Percentiles rank a stretch among this genome's conserved stretches.
Evolutionary conservation across 2,888 invertebrate genomes (phyloP).

Genomic region (Drosophila kanekoi): DNA sequence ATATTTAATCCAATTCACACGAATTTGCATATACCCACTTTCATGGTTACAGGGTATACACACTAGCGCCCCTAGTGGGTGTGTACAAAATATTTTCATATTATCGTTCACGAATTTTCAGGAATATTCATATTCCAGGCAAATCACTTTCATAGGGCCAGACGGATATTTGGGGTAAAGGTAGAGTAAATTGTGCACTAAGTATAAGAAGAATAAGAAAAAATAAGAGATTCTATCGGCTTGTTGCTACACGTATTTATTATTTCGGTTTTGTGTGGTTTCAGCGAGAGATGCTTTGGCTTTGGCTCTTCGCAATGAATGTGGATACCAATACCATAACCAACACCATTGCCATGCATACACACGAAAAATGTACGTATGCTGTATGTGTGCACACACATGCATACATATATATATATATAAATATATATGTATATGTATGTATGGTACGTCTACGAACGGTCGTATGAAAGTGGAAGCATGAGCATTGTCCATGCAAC

Average conservation of each 20-base stretch:
- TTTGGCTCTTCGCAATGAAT: constrained; percentile 11
- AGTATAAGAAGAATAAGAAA: constrained; percentile 26
- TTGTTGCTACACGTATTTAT: constrained; percentile 34
- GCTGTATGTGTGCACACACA: constrained; percentile 3
- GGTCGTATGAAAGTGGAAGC: constrained; percentile 7
- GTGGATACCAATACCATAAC: constrained; percentile 14
- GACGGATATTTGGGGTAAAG: too few relatives aligned
- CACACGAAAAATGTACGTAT: constrained; percentile 29
- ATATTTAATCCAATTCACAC: too few relatives aligned
- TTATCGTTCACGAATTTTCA: too few relatives aligned
- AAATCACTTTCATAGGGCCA: neutral
- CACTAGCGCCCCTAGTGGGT: neutral
- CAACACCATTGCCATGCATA: constrained; percentile 32
- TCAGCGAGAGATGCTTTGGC: constrained; percentile 18
- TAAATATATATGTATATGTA: constrained; percentile 11
- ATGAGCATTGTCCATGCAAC: constrained; percentile 20
- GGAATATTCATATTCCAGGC: neutral
- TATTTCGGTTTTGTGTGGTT: constrained; percentile 28
- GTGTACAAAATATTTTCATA: neutral
- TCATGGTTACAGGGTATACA: too few relatives aligned
- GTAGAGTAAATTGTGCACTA: neutral
- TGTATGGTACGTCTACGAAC: constrained; percentile 6
- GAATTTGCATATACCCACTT: too few relatives aligned
- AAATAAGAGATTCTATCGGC: constrained; percentile 47
- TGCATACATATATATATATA: constrained; percentile 21